Conservation (phyloP, 23 tunicate genomes). For the Botrylloides violaceus region DNA sequence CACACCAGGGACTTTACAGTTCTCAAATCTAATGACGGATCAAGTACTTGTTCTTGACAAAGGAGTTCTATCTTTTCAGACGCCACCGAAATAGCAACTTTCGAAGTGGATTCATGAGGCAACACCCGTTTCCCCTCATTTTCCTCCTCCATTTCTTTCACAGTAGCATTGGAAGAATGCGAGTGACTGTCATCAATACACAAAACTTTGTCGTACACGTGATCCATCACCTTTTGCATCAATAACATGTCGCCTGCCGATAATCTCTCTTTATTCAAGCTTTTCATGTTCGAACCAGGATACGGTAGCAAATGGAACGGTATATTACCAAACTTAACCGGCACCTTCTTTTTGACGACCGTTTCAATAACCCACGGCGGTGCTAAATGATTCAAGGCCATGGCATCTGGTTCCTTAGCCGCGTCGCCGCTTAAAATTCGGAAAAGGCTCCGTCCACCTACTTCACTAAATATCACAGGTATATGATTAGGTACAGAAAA, state of each 20-base stretch:
- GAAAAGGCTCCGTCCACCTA: constrained; percentile 64
- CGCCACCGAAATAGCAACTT: constrained; percentile 6
- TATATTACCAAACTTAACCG: constrained; percentile 35
- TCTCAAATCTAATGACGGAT: constrained; percentile 78
- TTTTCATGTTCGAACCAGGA: constrained; percentile 34
- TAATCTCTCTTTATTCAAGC: constrained; percentile 43
- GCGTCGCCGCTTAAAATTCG: constrained; percentile 55
- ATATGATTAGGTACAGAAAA: constrained; percentile 79
- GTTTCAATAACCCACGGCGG: constrained; percentile 89
- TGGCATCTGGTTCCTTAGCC: constrained; percentile 56
- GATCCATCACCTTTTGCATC: constrained; percentile 94
- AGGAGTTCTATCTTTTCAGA: constrained; percentile 63
- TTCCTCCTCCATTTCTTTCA: neutral
- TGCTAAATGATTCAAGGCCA: constrained; percentile 49
- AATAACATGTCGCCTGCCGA: constrained; percentile 86
- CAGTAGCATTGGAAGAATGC: constrained; percentile 20
- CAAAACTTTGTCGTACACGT: constrained; percentile 82
- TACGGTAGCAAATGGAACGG: constrained; percentile 85
- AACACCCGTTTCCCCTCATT: neutral
- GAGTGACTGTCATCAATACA: constrained; percentile 29
- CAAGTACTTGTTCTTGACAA: constrained; percentile 71
- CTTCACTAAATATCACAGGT: constrained; percentile 79
- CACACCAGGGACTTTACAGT: constrained; percentile 92
- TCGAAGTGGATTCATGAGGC: constrained; percentile 10
- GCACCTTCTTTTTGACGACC: constrained; percentile 57